phyloP scores from a whole-genome alignment of 2,888 invertebrate species.

The Ectemnius lituratus region DNA sequence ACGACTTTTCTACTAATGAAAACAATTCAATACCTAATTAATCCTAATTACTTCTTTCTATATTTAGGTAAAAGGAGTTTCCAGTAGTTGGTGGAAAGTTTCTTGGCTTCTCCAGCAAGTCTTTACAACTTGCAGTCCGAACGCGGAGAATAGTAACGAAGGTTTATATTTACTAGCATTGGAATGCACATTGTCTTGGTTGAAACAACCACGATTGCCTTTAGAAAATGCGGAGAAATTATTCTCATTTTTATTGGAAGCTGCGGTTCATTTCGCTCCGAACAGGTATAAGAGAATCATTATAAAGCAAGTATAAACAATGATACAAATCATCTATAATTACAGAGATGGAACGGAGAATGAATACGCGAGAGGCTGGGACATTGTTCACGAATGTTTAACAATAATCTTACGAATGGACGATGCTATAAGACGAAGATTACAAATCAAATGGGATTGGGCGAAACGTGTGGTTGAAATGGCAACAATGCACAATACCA shows the following conservation, averaged over 20 bases:
- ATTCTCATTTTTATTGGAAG: conserved; percentile 69
- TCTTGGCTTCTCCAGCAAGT: conserved; percentile 71
- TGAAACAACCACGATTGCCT: conserved; percentile 66
- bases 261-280: conserved; percentile 69
- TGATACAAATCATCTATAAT: no score
- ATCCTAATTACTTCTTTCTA: not conserved
- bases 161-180: conserved; percentile 65
- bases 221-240: conserved; percentile 68
- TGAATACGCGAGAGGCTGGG: conserved; percentile 64
- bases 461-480: conserved; percentile 64
- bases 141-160: conserved; percentile 52
- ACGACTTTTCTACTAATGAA: conserved; percentile 43
- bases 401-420: conserved; percentile 65
- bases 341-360: conserved; percentile 55
- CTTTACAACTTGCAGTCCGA: conserved; percentile 66
- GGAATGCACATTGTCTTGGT: conserved; percentile 72
- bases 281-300: conserved; percentile 39
- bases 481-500: conserved; percentile 65
- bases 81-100: conserved; percentile 68
- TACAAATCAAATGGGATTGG: conserved; percentile 73
- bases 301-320: conserved; percentile 45
- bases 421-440: conserved; percentile 60
- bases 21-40: conserved; percentile 17
- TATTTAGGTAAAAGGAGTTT: no score
- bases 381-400: conserved; percentile 70